A percentile compares a stretch with the other conserved stretches of the same genome.
phyloP scores from a whole-genome alignment of 2,797 vertebrate species.

The Xenops minutus region DNA sequence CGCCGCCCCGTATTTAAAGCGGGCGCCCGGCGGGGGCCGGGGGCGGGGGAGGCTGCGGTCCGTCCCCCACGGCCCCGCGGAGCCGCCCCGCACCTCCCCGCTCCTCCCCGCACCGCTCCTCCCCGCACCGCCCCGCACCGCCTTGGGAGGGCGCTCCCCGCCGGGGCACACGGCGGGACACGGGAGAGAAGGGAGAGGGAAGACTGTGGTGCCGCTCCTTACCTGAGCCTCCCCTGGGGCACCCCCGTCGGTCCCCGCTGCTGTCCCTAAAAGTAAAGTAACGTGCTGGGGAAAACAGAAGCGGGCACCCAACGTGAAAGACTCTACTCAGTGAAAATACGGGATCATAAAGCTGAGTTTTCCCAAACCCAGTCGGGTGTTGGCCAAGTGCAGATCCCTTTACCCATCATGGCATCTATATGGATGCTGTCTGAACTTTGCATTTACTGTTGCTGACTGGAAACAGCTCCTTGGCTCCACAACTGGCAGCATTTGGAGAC shows the following conservation, averaged over 20 bases:
- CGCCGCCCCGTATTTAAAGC: slow-evolving; percentile 6
- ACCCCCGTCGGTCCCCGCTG: not conserved
- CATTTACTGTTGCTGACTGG: not conserved
- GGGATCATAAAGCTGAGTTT: not conserved
- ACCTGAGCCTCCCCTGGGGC: not conserved
- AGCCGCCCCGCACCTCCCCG: too few species aligned
- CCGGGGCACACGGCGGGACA: not conserved
- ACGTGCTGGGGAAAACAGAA: not conserved
- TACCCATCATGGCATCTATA: not conserved
- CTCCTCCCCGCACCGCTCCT: too few species aligned
- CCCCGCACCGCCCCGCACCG: too few species aligned
- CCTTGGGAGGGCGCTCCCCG: not conserved
- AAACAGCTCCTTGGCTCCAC: not conserved
- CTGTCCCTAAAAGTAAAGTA: not conserved
- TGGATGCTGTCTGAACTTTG: not conserved
- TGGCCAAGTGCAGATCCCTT: not conserved
- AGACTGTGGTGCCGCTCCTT: not conserved
- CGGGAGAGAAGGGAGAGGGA: not conserved
- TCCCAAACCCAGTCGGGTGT: not conserved
- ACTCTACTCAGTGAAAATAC: not conserved
- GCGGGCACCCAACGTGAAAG: not conserved
- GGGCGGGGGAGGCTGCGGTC: not conserved
- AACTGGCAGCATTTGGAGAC: not conserved
- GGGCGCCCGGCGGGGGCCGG: not conserved
- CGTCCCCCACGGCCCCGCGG: not conserved